Base-by-base conservation (phyloP, 2,113 vertebrate genomes). In the Caloenas nicobarica region DNA sequence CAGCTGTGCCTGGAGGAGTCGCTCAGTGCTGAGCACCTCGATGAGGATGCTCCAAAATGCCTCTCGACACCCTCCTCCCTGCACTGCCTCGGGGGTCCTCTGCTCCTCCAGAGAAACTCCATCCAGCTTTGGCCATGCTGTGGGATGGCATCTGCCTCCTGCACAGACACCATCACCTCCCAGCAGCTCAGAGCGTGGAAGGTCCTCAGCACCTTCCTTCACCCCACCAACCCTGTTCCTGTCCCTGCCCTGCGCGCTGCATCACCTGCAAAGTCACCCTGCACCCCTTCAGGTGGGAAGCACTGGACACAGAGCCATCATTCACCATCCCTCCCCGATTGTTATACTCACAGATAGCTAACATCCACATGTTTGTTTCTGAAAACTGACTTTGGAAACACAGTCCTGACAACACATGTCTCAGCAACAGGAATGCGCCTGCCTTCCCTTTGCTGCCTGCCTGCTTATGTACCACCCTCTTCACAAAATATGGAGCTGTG, bases 91-190 rank as follows among this genome's bases (percentile, higher is more conserved):
- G 19, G 16, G 33, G 10, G 7, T 31, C 10, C 6, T 5, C 36
- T 6, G 10, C 19, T 62, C 18, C 19, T 10, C 4, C 34, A 42
- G 56, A 10, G 16, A 42, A 68, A 56, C 6, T n/a, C 31, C 38
- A 48, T 29, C 36, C 66, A 64, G 33, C 38, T 46, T 48, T 86
- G 38, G 13, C 24, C 2, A 1, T 31, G 28, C 54, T 48, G 40
- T 1, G 0, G 29, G 31, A 81, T 1, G 4, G 17, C 46, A 62
- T 38, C 50, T 65, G 34, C 6, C 21, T 7, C 3, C 25, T 1
- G 2, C 3, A 0, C 0, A 3, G 42, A 51, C 34, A 66, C 9
- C 38, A 65, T 4, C 10, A 21, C 23, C 16, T 70, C 28, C 57
- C 31, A 50, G 10, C 11, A 11, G 31, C 58, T 65, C 31, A 65